A percentile compares a stretch with the other conserved stretches of the same genome.
phyloP scores from a whole-genome alignment of 1,140 invertebrate species.

The Sycobia sp. region DNA sequence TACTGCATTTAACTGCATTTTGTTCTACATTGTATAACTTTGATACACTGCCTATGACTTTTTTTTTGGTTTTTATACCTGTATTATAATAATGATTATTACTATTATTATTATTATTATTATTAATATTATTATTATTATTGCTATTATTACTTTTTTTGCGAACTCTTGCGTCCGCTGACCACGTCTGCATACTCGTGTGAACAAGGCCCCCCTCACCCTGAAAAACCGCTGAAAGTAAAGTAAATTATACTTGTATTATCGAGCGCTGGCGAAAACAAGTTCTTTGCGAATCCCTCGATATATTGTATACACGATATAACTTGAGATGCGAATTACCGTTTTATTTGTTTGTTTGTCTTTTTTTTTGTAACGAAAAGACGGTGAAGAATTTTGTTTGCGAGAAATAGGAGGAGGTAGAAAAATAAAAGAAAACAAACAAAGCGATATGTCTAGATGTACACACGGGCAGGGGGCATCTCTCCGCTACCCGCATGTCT shows the following conservation, averaged over 20 bases:
- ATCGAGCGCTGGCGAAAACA: neutral
- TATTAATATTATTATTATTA: slow-evolving; percentile 40
- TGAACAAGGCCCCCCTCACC: too few species aligned
- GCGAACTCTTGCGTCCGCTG: slow-evolving; percentile 35
- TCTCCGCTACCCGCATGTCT: slow-evolving; percentile 63
- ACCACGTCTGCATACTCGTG: slow-evolving; percentile 34
- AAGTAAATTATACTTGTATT: slow-evolving; percentile 12
- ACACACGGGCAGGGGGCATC: slow-evolving; percentile 56
- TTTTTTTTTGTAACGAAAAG: too few species aligned
- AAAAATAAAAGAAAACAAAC: slow-evolving; percentile 14
- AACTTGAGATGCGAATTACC: too few species aligned
- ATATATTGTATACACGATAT: too few species aligned
- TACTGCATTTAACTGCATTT: slow-evolving; percentile 2
- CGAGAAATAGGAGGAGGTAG: slow-evolving; percentile 3
- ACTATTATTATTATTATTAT: slow-evolving; percentile 20
- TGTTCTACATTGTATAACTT: too few species aligned
- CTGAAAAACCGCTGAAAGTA: slow-evolving; percentile 3
- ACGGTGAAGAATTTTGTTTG: too few species aligned
- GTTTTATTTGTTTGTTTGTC: too few species aligned
- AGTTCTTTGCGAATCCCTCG: slow-evolving; percentile 23
- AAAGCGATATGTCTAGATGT: slow-evolving; percentile 38
- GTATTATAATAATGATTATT: too few species aligned
- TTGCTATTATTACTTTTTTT: slow-evolving; percentile 40
- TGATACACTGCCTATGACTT: too few species aligned
- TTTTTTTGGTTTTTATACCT: too few species aligned